phyloP scores from a whole-genome alignment of 2,113 vertebrate genomes.

The Gymnobelideus leadbeateri region DNA sequence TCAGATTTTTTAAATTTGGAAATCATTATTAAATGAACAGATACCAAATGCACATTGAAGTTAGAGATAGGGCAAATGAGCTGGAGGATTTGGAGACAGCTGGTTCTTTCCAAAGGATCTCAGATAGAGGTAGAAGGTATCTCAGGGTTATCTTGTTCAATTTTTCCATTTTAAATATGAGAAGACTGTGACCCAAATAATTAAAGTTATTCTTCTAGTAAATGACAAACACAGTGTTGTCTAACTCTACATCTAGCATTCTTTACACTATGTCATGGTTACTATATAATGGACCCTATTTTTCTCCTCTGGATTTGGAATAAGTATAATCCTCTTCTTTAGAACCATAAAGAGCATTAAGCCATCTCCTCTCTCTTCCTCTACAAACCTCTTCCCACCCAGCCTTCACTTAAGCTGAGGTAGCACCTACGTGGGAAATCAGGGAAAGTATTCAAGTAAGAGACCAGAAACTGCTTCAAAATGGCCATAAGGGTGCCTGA shows the following conservation, averaged over 20 bases:
- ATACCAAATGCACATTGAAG: neutral
- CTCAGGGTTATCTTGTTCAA: neutral
- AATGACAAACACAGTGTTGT: neutral
- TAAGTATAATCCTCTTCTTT: neutral
- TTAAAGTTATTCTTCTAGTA: neutral
- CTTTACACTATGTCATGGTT: neutral
- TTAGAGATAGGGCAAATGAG: conserved; percentile 16
- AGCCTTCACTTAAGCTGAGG: neutral
- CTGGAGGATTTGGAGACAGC: neutral
- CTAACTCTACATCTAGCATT: neutral
- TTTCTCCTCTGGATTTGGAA: neutral
- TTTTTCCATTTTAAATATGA: neutral
- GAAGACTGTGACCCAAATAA: neutral
- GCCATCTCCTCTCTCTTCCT: neutral
- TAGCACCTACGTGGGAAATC: neutral
- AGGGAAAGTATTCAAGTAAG: neutral
- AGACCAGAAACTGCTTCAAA: neutral
- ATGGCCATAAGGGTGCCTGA: neutral
- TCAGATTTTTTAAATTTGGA: neutral
- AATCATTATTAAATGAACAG: conserved; percentile 17
- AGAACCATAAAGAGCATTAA: neutral
- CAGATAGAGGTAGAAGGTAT: neutral
- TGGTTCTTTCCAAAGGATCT: conserved; percentile 12
- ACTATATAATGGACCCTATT: neutral
- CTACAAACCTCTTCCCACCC: neutral